Percentiles rank a stretch among this genome's conserved stretches.
These are phyloP conservation scores for Athalia cordata DNA, from an alignment of 2,888 invertebrate genomes.

Conservation along the genomic window DNA sequence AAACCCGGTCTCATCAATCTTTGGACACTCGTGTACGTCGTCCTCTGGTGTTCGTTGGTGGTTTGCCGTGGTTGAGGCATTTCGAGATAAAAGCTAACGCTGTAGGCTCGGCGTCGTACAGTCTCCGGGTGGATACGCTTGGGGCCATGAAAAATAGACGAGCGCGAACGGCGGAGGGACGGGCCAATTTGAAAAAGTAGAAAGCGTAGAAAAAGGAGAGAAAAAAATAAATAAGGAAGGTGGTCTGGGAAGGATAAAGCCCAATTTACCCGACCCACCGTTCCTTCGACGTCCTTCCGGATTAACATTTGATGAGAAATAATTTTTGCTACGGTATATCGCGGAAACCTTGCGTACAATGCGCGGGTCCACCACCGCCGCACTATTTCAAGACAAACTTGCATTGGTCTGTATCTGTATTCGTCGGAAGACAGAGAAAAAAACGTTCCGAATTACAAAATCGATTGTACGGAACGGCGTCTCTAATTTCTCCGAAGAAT, in stretches of 20 bases:
- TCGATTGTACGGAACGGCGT: no score
- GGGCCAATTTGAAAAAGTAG: slow-evolving; percentile 35
- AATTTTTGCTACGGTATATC: background rate
- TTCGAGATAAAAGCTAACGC: slow-evolving; percentile 33
- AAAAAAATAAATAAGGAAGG: background rate
- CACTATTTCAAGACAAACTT: background rate
- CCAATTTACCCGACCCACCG: slow-evolving; percentile 23
- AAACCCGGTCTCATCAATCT: slow-evolving; percentile 43
- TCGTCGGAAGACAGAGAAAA: no score
- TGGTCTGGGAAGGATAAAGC: slow-evolving; percentile 22
- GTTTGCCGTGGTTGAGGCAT: slow-evolving; percentile 31
- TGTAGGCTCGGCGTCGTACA: slow-evolving; percentile 19
- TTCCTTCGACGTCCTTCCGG: background rate
- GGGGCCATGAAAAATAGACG: slow-evolving; percentile 44
- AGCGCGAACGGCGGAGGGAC: slow-evolving; percentile 6
- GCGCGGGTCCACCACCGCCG: background rate
- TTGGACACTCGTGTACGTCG: slow-evolving; percentile 25
- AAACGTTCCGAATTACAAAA: no score
- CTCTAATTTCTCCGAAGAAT: no score
- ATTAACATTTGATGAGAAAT: slow-evolving; percentile 20
- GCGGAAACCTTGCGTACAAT: background rate
- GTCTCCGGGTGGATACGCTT: slow-evolving; percentile 30
- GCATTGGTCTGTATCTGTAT: no score
- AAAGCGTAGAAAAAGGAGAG: slow-evolving; percentile 22
- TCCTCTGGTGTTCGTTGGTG: slow-evolving; percentile 19